Conservation (phyloP, 2,888 invertebrate species). For the Agrotis puta region DNA sequence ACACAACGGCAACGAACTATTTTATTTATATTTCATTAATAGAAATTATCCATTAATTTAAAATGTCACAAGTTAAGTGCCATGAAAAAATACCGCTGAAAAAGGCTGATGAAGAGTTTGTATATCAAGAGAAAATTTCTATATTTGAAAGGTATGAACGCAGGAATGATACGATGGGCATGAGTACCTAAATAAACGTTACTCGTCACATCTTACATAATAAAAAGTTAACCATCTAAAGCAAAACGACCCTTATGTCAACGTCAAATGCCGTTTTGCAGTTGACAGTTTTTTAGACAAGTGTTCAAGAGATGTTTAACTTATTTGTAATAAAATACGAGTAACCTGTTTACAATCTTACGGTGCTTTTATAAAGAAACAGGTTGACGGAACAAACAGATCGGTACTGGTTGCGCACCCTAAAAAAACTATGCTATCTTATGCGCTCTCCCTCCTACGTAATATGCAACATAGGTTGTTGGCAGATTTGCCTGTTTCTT, state of each 20-base stretch:
- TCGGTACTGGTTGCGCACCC: too few species aligned
- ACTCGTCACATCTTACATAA: neutral
- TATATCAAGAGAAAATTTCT: slow-evolving; percentile 5
- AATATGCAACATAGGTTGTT: too few species aligned
- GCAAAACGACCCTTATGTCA: too few species aligned
- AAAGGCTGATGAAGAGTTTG: neutral
- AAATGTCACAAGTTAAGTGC: slow-evolving; percentile 12
- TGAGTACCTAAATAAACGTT: neutral
- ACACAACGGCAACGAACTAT: neutral
- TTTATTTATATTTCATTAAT: neutral
- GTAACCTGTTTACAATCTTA: neutral
- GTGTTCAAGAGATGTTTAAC: too few species aligned
- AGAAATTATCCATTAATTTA: neutral
- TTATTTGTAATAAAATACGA: neutral
- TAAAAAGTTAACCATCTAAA: neutral
- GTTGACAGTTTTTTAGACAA: too few species aligned
- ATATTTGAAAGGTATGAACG: slow-evolving; percentile 29
- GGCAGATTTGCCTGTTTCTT: too few species aligned
- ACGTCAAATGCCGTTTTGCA: too few species aligned
- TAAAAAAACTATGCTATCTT: too few species aligned
- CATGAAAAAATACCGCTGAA: slow-evolving; percentile 28
- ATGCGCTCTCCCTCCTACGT: too few species aligned
- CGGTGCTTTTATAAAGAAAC: too few species aligned
- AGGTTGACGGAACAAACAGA: too few species aligned
- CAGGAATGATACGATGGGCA: neutral